Evolutionary conservation across 2,113 vertebrate species (phyloP).

Genomic region (Cinclus mexicanus): DNA sequence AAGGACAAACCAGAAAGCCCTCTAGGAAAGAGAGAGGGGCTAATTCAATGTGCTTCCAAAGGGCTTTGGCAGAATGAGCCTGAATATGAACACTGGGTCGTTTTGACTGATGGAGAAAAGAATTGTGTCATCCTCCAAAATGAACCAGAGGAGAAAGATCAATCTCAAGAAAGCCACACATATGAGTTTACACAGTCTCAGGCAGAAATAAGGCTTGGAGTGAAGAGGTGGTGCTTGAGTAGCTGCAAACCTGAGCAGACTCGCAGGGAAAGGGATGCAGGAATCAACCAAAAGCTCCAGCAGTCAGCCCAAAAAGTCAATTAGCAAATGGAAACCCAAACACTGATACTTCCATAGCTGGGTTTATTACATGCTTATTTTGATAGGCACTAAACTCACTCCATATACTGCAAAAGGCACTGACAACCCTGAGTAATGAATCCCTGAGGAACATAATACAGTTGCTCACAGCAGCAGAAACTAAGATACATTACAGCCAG

Average conservation of each 20-base stretch:
- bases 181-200: background rate
- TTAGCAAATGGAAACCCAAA: background rate
- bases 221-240: background rate
- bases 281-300: background rate
- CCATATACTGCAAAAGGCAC: background rate
- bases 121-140: slow-evolving; percentile 24
- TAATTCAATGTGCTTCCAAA: slow-evolving; percentile 27
- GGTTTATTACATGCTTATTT: background rate
- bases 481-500: background rate
- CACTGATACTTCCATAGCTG: background rate
- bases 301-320: background rate
- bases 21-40: slow-evolving; percentile 47
- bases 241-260: slow-evolving; percentile 14
- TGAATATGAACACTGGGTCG: background rate
- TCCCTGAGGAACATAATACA: background rate
- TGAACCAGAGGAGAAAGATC: slow-evolving; percentile 30
- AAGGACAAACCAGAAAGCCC: slow-evolving; percentile 40
- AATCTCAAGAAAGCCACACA: slow-evolving; percentile 17
- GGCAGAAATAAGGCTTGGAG: background rate
- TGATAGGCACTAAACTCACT: background rate
- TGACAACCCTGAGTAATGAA: background rate
- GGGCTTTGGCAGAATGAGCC: slow-evolving; percentile 29
- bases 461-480: background rate
- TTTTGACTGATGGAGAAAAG: slow-evolving; percentile 41
- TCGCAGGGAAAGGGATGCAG: background rate